These are phyloP conservation scores for Nephrotoma flavescens DNA, from an alignment of 2,888 invertebrate species.

Conservation along the genomic window DNA sequence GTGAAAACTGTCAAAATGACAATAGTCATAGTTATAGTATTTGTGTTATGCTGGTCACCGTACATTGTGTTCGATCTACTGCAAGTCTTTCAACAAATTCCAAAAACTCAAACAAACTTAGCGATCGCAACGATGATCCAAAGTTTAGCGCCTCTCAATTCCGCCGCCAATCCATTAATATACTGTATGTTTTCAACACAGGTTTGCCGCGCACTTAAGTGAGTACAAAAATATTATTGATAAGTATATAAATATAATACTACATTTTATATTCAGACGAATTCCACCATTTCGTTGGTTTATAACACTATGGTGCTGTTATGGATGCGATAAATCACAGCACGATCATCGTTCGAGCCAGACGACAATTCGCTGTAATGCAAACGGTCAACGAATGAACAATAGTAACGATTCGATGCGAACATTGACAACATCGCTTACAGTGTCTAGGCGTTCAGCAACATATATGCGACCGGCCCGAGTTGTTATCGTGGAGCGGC, in stretches of 20 bases:
- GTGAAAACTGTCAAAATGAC: conserved; percentile 98
- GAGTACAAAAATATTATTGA: conserved; percentile 19
- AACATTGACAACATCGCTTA: conserved; percentile 29
- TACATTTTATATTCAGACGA: conserved; percentile 17
- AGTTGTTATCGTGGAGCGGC: conserved; percentile 26
- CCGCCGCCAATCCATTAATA: conserved; percentile 87
- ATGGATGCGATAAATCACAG: conserved; percentile 18
- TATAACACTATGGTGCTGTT: conserved; percentile 34
- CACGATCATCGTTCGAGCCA: conserved; percentile 12
- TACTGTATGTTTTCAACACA: conserved; percentile 87
- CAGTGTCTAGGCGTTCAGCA: conserved; percentile 27
- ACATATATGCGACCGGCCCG: conserved; percentile 22
- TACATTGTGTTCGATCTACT: conserved; percentile 85
- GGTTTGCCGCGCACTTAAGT: conserved; percentile 74
- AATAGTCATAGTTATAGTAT: conserved; percentile 87
- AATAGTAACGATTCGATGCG: conserved; percentile 33
- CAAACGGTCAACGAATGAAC: conserved; percentile 25
- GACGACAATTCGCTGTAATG: conserved; percentile 22
- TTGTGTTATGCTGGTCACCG: conserved; percentile 89
- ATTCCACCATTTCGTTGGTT: conserved; percentile 57
- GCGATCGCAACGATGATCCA: conserved; percentile 84
- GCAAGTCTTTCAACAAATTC: conserved; percentile 74
- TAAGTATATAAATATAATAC: not conserved
- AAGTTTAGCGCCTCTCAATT: conserved; percentile 81
- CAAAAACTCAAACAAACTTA: conserved; percentile 60